These are phyloP conservation scores for human (Homo sapiens) DNA, from an alignment of 2,113 vertebrate species.

Conservation along the genomic window DNA sequence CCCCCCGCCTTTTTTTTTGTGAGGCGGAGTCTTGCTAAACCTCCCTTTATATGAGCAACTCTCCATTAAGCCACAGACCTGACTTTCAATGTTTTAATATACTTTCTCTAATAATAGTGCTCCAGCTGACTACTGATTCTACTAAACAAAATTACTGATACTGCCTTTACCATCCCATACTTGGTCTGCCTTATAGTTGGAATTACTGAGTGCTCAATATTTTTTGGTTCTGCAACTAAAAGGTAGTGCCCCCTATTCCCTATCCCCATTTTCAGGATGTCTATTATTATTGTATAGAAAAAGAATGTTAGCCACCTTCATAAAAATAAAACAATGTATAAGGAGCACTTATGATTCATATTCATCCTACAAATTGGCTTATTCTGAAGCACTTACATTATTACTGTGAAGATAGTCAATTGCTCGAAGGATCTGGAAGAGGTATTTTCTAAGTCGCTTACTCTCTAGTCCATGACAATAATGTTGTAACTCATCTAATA, in stretches of 20 bases:
- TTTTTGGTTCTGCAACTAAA: slow-evolving; percentile 28
- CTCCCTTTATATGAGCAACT: not conserved
- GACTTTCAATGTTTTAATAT: not conserved
- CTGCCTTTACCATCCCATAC: not conserved
- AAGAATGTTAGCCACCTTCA: slow-evolving; percentile 18
- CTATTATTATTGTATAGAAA: slow-evolving; percentile 9
- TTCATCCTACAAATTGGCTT: not conserved
- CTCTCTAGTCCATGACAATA: slow-evolving; percentile 75
- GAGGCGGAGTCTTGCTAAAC: not conserved
- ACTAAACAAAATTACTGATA: not conserved
- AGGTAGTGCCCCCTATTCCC: not conserved
- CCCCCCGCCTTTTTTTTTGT: not conserved
- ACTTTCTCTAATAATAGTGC: not conserved
- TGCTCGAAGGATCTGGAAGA: slow-evolving; percentile 81
- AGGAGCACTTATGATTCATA: not conserved
- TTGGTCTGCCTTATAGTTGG: not conserved
- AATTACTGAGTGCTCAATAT: not conserved
- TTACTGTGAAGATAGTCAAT: slow-evolving; percentile 78
- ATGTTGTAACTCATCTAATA: slow-evolving; percentile 81
- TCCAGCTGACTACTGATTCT: not conserved
- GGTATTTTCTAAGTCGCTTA: slow-evolving; percentile 80
- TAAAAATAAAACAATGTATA: slow-evolving; percentile 14
- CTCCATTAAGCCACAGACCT: not conserved
- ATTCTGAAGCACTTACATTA: slow-evolving; percentile 72
- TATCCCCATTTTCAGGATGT: not conserved